Conservation (phyloP, 2,113 vertebrate genomes). For the Felis chaus region DNA sequence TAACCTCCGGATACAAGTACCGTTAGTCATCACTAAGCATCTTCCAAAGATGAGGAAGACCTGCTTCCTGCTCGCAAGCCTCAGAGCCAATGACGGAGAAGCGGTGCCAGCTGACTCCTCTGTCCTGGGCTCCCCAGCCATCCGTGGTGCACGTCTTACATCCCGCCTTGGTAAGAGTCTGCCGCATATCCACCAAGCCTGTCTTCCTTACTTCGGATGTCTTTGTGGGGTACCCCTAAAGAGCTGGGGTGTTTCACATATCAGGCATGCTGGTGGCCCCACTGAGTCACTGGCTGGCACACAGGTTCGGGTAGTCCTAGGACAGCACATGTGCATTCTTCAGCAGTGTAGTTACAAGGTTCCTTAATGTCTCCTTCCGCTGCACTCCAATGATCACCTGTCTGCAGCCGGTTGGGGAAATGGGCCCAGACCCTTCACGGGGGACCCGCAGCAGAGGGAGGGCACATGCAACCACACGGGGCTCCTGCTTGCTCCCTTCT, state of each 20-base stretch:
- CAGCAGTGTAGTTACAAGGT: neutral
- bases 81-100: neutral
- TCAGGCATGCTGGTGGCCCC: too few relatives aligned
- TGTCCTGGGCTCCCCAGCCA: fast-evolving
- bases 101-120: too few relatives aligned
- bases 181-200: neutral
- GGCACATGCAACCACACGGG: fast-evolving
- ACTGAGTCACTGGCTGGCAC: fast-evolving
- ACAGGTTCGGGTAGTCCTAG: neutral
- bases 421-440: neutral
- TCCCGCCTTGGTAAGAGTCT: neutral
- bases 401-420: neutral
- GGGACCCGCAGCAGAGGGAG: neutral
- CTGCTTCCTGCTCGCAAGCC: neutral
- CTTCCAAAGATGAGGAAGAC: neutral
- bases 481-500: neutral
- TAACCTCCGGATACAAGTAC: neutral
- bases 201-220: neutral
- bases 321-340: neutral
- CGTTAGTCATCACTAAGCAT: neutral
- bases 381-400: neutral
- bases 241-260: too few relatives aligned
- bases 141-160: neutral
- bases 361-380: neutral
- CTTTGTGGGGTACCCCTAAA: neutral